Evolutionary conservation across 2,113 vertebrate species (phyloP).

Genomic region (Gallinago undulata): DNA sequence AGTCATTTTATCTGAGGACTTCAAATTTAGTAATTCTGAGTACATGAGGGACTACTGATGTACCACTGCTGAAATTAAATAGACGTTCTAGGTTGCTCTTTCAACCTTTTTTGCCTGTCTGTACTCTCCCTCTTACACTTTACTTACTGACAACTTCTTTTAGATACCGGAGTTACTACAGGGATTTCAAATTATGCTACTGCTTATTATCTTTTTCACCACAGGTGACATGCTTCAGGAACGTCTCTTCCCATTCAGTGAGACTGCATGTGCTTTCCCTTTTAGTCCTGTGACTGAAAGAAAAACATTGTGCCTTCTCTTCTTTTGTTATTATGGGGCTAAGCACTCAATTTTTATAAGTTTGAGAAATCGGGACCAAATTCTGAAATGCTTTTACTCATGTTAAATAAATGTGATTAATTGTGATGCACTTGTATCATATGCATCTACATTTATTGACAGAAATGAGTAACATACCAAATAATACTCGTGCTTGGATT

Average conservation of each 20-base stretch:
- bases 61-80: slow-evolving; percentile 32
- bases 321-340: neutral
- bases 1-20: slow-evolving; percentile 51
- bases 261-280: neutral
- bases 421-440: neutral
- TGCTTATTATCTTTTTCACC: neutral
- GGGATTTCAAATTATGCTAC: neutral
- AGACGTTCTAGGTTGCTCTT: neutral
- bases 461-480: neutral
- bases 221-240: neutral
- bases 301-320: neutral
- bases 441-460: neutral
- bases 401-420: neutral
- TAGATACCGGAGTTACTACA: neutral
- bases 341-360: neutral
- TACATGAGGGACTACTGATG: slow-evolving; percentile 11
- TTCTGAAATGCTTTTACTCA: neutral
- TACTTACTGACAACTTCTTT: slow-evolving; percentile 6
- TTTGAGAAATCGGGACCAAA: neutral
- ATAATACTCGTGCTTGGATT: neutral
- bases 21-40: slow-evolving; percentile 37
- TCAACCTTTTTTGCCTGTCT: neutral
- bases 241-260: neutral
- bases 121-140: neutral
- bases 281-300: neutral